These are phyloP conservation scores for Chlorops oryzae DNA, from an alignment of 1,140 invertebrate genomes.

Conservation along the genomic window DNA sequence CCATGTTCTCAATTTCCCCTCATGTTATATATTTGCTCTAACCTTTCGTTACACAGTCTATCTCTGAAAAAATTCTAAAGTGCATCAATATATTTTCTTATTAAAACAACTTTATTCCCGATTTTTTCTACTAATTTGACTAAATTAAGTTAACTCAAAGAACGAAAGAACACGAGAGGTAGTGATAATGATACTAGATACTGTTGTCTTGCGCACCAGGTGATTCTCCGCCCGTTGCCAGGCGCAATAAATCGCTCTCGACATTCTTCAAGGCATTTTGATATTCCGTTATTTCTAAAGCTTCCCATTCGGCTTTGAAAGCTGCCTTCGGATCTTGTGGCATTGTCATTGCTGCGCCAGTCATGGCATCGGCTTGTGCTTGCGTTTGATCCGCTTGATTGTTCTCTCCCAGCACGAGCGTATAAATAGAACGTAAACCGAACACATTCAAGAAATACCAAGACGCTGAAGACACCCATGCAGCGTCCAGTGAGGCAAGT, in stretches of 20 bases:
- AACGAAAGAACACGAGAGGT: too few relatives aligned
- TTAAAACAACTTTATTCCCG: too few relatives aligned
- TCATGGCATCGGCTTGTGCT: slow-evolving; percentile 98
- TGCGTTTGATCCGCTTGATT: slow-evolving; percentile 96
- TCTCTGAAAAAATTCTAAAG: too few relatives aligned
- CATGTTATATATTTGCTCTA: too few relatives aligned
- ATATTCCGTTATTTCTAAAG: slow-evolving; percentile 91
- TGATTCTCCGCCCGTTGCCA: slow-evolving; percentile 16
- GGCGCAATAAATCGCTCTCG: slow-evolving; percentile 54
- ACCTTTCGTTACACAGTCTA: too few relatives aligned
- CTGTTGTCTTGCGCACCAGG: slow-evolving; percentile 14
- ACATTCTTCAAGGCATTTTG: slow-evolving; percentile 79
- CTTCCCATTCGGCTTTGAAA: slow-evolving; percentile 99
- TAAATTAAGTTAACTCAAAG: too few relatives aligned
- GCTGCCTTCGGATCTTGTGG: slow-evolving; percentile 96
- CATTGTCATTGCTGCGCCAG: slow-evolving; percentile 92
- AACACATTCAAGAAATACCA: slow-evolving; percentile 99
- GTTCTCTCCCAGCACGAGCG: slow-evolving; percentile 95
- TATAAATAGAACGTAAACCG: slow-evolving; percentile 95
- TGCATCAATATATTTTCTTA: too few relatives aligned
- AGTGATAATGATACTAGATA: too few relatives aligned
- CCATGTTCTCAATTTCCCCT: too few relatives aligned
- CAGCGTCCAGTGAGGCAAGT: slow-evolving; percentile 88
- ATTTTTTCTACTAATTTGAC: too few relatives aligned
- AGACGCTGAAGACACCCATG: slow-evolving; percentile 98